Evolutionary conservation across 2,888 invertebrate genomes (phyloP), one percentile per base, ranked within the genome.

Genomic region (Syrista parreyssii): DNA sequence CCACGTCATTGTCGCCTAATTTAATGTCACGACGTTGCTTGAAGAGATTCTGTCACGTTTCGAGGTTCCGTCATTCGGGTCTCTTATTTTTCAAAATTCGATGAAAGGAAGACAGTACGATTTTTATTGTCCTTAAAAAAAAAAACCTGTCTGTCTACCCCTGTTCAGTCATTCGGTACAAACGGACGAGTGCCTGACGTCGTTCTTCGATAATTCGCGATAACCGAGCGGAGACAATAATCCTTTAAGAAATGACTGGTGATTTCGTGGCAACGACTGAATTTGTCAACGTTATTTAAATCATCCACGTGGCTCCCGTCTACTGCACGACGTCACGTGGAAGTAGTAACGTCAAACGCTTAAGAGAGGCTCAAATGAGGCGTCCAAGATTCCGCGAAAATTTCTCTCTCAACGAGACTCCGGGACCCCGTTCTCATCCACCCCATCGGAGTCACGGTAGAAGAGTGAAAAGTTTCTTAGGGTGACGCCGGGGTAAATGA

Each of bases 301-400:
- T 83, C 79, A 81, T 81, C 68, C 69, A 77, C 76, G 77, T 81
- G 76, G 76, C 72, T 32, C 69, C 73, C 69, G 79, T 72, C 76
- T 72, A 11, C 30, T 23, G 33, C 31, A 33, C 12, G 71, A 71
- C 78, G 55, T 73, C 71, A 72, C 75, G 35, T 68, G 73, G n/a
- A 72, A 75, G 68, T 72, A 68, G 75, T 30, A 74, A 77, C 55
- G 72, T 78, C 36, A 75, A 75, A 79, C 75, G 78, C 78, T 77
- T 78, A 82, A 84, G 82, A 33, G 82, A 83, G 84, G 82, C 86
- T 88, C 83, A 89, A 89, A 89, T 88, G 89, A 89, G 88, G 87
- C 89, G 89, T 86, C 86, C 83, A 86, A 87, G 82, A 88, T 88
- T 85, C 82, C 79, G 82, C 80, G 79, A 84, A 85, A 86, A 87